A percentile compares a stretch with the other conserved stretches of the same genome.
Evolutionary conservation across 2,888 invertebrate species (phyloP).

Genomic region (Conops quadrifasciatus): DNA sequence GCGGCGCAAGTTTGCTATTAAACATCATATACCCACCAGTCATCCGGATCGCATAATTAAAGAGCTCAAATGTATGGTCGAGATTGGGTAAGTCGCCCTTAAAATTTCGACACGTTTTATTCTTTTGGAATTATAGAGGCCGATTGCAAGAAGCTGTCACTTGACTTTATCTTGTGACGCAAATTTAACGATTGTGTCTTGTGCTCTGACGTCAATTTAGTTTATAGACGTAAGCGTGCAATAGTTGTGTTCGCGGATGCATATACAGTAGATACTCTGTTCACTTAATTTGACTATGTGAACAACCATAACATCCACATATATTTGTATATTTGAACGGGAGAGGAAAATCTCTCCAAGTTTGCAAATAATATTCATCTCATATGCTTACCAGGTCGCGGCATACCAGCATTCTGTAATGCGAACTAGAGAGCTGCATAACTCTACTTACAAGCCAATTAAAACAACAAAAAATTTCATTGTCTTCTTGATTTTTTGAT

Average conservation of each 20-base stretch:
- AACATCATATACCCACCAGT: conserved; percentile 87
- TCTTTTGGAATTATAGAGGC: neutral
- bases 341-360: too few species aligned
- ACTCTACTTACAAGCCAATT: too few species aligned
- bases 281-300: neutral
- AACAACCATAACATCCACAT: neutral
- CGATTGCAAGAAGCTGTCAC: neutral
- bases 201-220: neutral
- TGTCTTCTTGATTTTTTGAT: too few species aligned
- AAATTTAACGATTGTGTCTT: neutral
- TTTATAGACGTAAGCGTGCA: neutral
- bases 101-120: neutral
- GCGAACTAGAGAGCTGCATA: too few species aligned
- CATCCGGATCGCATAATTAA: conserved; percentile 83
- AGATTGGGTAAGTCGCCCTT: conserved; percentile 74
- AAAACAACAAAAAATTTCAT: too few species aligned
- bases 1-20: conserved; percentile 79
- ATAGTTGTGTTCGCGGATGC: neutral
- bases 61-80: conserved; percentile 80
- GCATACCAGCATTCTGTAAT: too few species aligned
- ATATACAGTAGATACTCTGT: neutral
- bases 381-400: too few species aligned
- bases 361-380: too few species aligned
- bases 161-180: neutral
- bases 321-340: too few species aligned